phyloP scores from a whole-genome alignment of 2,113 vertebrate species.

The Promerops cafer region DNA sequence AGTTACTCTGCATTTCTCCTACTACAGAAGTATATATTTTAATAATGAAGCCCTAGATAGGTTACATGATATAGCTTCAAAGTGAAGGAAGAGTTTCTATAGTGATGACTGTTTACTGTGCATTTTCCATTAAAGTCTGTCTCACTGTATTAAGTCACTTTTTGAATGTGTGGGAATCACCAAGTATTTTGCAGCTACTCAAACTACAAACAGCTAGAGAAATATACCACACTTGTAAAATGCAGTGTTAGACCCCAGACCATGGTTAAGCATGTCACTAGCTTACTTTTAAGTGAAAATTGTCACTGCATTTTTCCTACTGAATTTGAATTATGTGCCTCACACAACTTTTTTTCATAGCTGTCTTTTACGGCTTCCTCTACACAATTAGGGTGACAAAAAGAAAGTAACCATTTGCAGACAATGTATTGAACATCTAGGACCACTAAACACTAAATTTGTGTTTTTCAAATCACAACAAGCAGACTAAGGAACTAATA shows the following conservation, averaged over 20 bases:
- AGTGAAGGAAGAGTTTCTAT: not conserved
- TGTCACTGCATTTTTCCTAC: not conserved
- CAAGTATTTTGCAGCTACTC: not conserved
- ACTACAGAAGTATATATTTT: not conserved
- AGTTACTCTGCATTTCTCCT: not conserved
- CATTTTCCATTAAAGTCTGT: not conserved
- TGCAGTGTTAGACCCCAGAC: not conserved
- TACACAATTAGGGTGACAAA: not conserved
- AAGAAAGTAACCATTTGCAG: not conserved
- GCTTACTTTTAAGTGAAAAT: not conserved
- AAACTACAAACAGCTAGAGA: not conserved
- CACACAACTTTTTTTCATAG: not conserved
- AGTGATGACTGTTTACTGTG: not conserved
- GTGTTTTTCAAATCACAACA: not conserved
- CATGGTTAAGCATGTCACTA: not conserved
- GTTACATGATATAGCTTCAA: not conserved
- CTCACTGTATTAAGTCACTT: not conserved
- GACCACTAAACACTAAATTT: not conserved
- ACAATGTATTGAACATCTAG: not conserved
- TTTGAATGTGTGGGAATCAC: not conserved
- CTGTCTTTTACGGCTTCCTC: not conserved
- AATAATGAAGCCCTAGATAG: not conserved
- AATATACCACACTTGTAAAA: not conserved
- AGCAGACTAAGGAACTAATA: not conserved
- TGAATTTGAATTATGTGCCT: not conserved